phyloP scores from a whole-genome alignment of 2,113 vertebrate genomes.

The Odocoileus virginianus region DNA sequence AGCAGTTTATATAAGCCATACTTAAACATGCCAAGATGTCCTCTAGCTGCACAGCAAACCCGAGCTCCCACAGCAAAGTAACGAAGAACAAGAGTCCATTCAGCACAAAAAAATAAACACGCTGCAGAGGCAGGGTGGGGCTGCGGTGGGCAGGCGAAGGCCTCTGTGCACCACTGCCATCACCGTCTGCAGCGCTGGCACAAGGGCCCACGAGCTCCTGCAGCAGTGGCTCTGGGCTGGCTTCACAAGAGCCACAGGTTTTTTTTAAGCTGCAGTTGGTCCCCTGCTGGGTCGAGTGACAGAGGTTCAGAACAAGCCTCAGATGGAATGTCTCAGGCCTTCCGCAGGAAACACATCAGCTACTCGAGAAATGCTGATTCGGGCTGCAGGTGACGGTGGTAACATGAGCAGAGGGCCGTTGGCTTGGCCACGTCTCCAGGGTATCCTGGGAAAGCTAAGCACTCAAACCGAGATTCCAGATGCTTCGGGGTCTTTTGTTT shows the following conservation, averaged over 20 bases:
- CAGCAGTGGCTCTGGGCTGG: background rate
- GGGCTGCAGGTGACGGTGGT: background rate
- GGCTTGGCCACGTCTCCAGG: background rate
- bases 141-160: accelerated
- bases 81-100: background rate
- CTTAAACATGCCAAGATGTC: conserved; percentile 29
- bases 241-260: background rate
- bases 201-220: background rate
- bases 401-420: background rate
- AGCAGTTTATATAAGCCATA: conserved; percentile 39
- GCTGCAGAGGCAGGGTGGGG: background rate
- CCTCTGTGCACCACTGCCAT: background rate
- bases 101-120: conserved; percentile 43
- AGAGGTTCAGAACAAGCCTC: background rate
- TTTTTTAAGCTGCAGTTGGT: background rate
- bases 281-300: background rate
- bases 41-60: conserved; percentile 28
- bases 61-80: conserved; percentile 46
- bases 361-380: background rate
- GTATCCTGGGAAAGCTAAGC: background rate
- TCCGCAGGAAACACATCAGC: background rate
- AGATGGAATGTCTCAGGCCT: background rate
- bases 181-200: accelerated
- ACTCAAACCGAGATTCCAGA: background rate
- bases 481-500: background rate